Conservation (phyloP, 2,888 invertebrate species). For the Pimpla rufipes region DNA sequence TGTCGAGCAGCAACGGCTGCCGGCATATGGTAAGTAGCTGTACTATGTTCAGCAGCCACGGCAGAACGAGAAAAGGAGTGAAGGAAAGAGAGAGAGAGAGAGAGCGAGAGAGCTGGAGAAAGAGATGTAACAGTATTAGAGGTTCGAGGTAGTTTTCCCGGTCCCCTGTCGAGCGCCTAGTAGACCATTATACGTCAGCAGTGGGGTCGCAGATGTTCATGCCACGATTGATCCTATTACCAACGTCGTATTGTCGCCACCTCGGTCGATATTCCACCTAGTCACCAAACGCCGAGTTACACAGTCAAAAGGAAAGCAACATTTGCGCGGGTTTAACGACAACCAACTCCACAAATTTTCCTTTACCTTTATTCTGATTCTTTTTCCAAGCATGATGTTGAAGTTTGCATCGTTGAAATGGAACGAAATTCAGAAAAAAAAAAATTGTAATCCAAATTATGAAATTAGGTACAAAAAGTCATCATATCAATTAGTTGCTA, state of each 20-base stretch:
- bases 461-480: no score
- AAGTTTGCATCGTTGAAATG: no score
- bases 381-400: no score
- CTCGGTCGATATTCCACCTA: slow-evolving; percentile 39
- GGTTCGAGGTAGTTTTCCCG: slow-evolving; percentile 38
- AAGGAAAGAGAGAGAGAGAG: slow-evolving; percentile 14
- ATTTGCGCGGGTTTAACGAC: no score
- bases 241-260: slow-evolving; percentile 37
- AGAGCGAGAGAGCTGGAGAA: slow-evolving; percentile 19
- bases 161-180: slow-evolving; percentile 14
- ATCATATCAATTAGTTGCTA: no score
- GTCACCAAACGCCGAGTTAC: neutral
- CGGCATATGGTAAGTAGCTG: slow-evolving; percentile 65
- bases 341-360: no score
- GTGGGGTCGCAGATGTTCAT: slow-evolving; percentile 57
- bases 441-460: no score
- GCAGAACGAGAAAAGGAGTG: neutral
- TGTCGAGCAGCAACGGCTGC: slow-evolving; percentile 46
- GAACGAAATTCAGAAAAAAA: no score
- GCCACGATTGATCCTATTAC: slow-evolving; percentile 61
- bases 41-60: slow-evolving; percentile 37
- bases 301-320: neutral
- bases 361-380: no score
- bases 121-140: slow-evolving; percentile 15
- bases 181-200: slow-evolving; percentile 48